Percentiles rank a stretch among this genome's conserved stretches.
Conservation (phyloP, 30 jellyfish, hydroid and myxozoan species). For the Phacellophora camtschatica region DNA sequence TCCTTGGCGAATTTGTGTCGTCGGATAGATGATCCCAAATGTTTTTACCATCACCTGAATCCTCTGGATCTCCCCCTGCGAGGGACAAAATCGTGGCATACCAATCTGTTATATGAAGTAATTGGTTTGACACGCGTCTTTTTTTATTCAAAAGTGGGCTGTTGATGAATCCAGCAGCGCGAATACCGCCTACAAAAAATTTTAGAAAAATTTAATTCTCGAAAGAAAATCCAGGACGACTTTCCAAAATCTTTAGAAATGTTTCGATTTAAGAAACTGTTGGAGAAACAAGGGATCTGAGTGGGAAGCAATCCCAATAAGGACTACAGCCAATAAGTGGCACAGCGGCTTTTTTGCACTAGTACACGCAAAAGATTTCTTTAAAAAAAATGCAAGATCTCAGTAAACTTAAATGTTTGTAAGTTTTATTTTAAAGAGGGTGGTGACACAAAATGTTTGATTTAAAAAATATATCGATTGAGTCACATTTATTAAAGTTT, state of each 20-base stretch:
- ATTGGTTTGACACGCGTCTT: constrained; percentile 38
- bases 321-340: too few relatives aligned
- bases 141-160: constrained; percentile 50
- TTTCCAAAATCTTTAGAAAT: too few relatives aligned
- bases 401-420: too few relatives aligned
- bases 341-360: too few relatives aligned
- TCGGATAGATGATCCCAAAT: constrained; percentile 73
- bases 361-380: too few relatives aligned
- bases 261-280: too few relatives aligned
- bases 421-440: too few relatives aligned
- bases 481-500: too few relatives aligned
- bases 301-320: too few relatives aligned
- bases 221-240: neutral
- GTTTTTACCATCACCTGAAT: constrained; percentile 62
- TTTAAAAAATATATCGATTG: too few relatives aligned
- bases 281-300: neutral
- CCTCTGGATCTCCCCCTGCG: constrained; percentile 51
- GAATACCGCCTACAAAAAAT: constrained; percentile 60
- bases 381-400: too few relatives aligned
- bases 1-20: constrained; percentile 51
- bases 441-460: too few relatives aligned
- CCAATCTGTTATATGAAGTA: constrained; percentile 74
- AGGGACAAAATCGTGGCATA: constrained; percentile 59
- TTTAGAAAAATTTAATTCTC: neutral
- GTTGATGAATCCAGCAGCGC: constrained; percentile 58